These are phyloP conservation scores for Chloroclystis v-ata DNA, from an alignment of 2,888 invertebrate species.

Conservation along the genomic window DNA sequence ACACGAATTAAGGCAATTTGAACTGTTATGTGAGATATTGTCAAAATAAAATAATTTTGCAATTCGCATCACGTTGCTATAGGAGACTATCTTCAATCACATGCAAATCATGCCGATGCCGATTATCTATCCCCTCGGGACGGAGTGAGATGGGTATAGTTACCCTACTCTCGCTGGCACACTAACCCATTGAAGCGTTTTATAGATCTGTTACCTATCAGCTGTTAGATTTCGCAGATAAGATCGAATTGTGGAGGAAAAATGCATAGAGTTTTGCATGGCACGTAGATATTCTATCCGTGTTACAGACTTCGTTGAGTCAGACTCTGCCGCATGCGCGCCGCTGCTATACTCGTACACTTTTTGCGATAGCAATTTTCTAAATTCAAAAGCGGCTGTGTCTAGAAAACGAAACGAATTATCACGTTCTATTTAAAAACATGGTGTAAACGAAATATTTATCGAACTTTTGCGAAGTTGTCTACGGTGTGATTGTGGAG, in stretches of 20 bases:
- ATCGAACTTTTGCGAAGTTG: constrained; percentile 41
- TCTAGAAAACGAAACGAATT: constrained; percentile 56
- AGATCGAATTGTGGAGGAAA: constrained; percentile 42
- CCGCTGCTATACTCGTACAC: constrained; percentile 52
- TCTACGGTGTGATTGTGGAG: constrained; percentile 34
- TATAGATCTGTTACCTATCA: constrained; percentile 45
- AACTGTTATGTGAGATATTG: too few species aligned
- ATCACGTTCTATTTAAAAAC: constrained; percentile 41
- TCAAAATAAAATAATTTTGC: too few species aligned
- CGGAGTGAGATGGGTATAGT: constrained; percentile 45
- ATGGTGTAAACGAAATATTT: constrained; percentile 26
- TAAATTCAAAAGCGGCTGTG: constrained; percentile 53
- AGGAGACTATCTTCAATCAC: constrained; percentile 66
- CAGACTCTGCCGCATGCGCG: constrained; percentile 52
- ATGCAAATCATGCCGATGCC: constrained; percentile 67
- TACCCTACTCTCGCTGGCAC: constrained; percentile 47
- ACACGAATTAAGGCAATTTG: constrained; percentile 1
- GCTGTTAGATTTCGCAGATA: constrained; percentile 24
- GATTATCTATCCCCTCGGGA: constrained; percentile 64
- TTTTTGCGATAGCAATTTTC: constrained; percentile 60
- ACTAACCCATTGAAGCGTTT: constrained; percentile 68
- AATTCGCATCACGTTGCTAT: constrained; percentile 27
- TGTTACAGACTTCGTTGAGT: constrained; percentile 43
- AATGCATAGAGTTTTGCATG: constrained; percentile 60
- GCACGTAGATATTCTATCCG: constrained; percentile 30